These are phyloP conservation scores for Heliconius cydno DNA, from an alignment of 2,888 invertebrate species.

Conservation along the genomic window DNA sequence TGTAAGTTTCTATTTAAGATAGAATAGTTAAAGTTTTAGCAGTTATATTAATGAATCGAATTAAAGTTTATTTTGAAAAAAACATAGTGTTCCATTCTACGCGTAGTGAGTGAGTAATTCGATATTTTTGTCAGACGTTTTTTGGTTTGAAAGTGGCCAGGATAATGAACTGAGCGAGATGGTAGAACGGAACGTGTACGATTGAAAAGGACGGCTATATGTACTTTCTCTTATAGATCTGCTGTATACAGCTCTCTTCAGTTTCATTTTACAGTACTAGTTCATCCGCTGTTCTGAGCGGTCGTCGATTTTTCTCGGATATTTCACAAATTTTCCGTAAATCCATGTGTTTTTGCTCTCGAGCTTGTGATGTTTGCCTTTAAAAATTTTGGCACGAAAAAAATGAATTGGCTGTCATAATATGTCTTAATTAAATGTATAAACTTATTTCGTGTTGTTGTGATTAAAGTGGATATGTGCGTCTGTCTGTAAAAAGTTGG, in stretches of 20 bases:
- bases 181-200: slow-evolving; percentile 44
- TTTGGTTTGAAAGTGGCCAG: slow-evolving; percentile 59
- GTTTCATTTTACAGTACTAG: slow-evolving; percentile 55
- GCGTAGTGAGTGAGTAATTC: slow-evolving; percentile 59
- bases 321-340: slow-evolving; percentile 55
- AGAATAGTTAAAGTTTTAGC: not conserved
- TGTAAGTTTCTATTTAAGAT: not conserved
- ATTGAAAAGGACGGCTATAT: slow-evolving; percentile 58
- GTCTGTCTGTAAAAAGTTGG: slow-evolving; percentile 20
- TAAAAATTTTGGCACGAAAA: slow-evolving; percentile 36
- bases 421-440: slow-evolving; percentile 7
- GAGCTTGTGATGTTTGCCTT: slow-evolving; percentile 37
- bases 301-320: slow-evolving; percentile 46
- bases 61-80: slow-evolving; percentile 14
- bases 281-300: slow-evolving; percentile 43
- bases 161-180: slow-evolving; percentile 63
- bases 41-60: not conserved
- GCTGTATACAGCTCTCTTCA: slow-evolving; percentile 59
- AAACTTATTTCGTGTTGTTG: slow-evolving; percentile 11
- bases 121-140: slow-evolving; percentile 59
- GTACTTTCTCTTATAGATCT: slow-evolving; percentile 79
- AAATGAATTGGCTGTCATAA: slow-evolving; percentile 32
- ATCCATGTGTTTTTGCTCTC: slow-evolving; percentile 40
- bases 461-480: slow-evolving; percentile 20
- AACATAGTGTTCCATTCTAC: slow-evolving; percentile 56